These are phyloP conservation scores for Synergus umbraculus DNA, from an alignment of 2,888 invertebrate genomes.

Conservation along the genomic window DNA sequence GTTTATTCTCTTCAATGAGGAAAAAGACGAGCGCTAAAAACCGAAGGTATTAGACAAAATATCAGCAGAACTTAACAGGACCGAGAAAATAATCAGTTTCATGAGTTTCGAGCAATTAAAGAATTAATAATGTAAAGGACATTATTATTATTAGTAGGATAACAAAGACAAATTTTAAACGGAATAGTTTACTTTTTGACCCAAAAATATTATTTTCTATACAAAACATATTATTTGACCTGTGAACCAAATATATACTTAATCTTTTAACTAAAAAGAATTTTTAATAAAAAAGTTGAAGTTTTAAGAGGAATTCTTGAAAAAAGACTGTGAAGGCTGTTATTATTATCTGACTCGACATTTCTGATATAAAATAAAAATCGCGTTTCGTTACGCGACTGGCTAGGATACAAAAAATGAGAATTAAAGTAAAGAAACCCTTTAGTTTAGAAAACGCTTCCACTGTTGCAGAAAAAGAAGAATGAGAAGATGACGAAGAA, in stretches of 20 bases:
- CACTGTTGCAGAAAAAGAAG: constrained; percentile 10
- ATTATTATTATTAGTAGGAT: no score
- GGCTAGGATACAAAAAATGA: neutral
- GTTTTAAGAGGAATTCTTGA: no score
- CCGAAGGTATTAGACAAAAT: neutral
- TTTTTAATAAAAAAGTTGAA: no score
- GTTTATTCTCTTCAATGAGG: neutral
- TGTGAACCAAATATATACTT: no score
- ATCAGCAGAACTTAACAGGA: neutral
- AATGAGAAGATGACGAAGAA: constrained; percentile 17
- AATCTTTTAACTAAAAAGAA: no score
- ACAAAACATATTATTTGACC: no score
- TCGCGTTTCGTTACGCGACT: neutral
- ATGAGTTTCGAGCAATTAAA: neutral
- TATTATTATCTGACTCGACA: no score
- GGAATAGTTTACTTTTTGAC: neutral
- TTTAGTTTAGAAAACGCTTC: constrained; percentile 8
- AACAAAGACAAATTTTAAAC: neutral
- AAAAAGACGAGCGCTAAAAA: neutral
- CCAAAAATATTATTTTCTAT: no score
- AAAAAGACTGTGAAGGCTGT: no score
- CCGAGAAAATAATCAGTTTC: neutral
- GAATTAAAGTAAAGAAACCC: neutral
- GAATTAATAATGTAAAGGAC: no score
- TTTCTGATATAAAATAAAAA: neutral